A percentile compares a stretch with the other conserved stretches of the same genome.
Evolutionary conservation across 2,888 invertebrate genomes (phyloP).

Genomic region (Drosophila mimetica): DNA sequence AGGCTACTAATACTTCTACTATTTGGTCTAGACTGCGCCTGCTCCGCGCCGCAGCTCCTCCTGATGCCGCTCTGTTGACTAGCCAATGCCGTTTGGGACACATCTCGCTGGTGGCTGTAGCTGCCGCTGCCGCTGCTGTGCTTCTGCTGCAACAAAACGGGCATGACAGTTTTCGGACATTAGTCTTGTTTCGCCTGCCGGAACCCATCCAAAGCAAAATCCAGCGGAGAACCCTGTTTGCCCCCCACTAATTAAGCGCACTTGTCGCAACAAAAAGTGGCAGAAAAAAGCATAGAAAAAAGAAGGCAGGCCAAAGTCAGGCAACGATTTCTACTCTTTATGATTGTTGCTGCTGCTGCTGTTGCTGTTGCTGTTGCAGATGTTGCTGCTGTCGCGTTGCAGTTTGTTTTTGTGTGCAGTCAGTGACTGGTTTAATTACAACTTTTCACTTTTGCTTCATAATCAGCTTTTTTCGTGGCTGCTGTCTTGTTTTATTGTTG

Average conservation of each 20-base stretch:
- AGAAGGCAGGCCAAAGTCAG: conserved; percentile 37
- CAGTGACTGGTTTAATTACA: conserved; percentile 83
- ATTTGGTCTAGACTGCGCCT: conserved; percentile 83
- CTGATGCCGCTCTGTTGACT: conserved; percentile 61
- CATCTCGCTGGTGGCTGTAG: conserved; percentile 56
- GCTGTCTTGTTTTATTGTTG: conserved; percentile 46
- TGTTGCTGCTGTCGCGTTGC: conserved; percentile 49
- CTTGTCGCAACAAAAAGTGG: conserved; percentile 65
- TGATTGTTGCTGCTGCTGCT: conserved; percentile 53
- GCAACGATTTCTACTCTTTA: conserved; percentile 67
- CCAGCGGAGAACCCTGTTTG: conserved; percentile 11
- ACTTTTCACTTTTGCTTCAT: conserved; percentile 82
- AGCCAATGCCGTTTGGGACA: conserved; percentile 76
- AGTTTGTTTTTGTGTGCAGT: conserved; percentile 53
- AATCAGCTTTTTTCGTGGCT: conserved; percentile 62
- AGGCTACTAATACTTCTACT: conserved; percentile 84
- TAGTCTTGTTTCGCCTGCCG: conserved; percentile 70
- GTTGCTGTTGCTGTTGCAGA: conserved; percentile 37
- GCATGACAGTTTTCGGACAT: conserved; percentile 57
- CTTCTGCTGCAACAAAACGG: conserved; percentile 46
- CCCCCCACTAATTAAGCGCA: conserved; percentile 76
- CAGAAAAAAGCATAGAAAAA: conserved; percentile 8
- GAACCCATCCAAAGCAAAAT: conserved; percentile 58
- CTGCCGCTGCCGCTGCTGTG: conserved; percentile 49
- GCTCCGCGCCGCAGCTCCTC: conserved; percentile 21